These are phyloP conservation scores for Ptilodon capucinus DNA, from an alignment of 2,888 invertebrate species.

Conservation along the genomic window DNA sequence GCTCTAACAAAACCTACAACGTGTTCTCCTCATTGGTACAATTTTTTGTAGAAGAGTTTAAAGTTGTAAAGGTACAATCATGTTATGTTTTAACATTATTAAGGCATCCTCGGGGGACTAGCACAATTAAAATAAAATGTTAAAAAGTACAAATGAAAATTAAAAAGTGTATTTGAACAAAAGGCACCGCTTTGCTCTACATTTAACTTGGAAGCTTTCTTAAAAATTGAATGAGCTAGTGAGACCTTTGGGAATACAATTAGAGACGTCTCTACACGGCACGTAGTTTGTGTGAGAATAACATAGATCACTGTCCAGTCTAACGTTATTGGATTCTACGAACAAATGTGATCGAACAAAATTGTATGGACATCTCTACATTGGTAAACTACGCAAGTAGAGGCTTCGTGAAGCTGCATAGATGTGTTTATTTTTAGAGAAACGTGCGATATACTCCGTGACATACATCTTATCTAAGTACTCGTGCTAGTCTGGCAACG, in stretches of 20 bases:
- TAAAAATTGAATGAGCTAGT: background rate
- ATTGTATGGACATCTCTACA: too few relatives aligned
- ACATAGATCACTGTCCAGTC: background rate
- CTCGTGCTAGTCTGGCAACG: too few relatives aligned
- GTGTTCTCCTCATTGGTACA: too few relatives aligned
- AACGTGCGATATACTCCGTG: too few relatives aligned
- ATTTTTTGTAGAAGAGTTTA: too few relatives aligned
- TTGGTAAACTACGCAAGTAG: too few relatives aligned
- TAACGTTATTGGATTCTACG: background rate
- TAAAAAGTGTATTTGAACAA: background rate
- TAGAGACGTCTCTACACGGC: background rate
- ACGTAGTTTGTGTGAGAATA: background rate
- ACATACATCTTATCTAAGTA: too few relatives aligned
- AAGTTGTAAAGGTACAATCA: too few relatives aligned
- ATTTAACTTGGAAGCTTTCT: background rate
- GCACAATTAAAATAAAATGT: background rate
- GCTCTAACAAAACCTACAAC: too few relatives aligned
- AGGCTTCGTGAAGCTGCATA: too few relatives aligned
- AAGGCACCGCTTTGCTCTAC: background rate
- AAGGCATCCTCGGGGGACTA: background rate
- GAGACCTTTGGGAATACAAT: background rate
- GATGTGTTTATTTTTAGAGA: too few relatives aligned
- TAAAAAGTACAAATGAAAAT: background rate
- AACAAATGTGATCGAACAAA: background rate
- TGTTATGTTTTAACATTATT: background rate